Evolutionary conservation across 2,888 invertebrate genomes (phyloP), one percentile per base, ranked within the genome.

Genomic region (Hydriomena furcata): DNA sequence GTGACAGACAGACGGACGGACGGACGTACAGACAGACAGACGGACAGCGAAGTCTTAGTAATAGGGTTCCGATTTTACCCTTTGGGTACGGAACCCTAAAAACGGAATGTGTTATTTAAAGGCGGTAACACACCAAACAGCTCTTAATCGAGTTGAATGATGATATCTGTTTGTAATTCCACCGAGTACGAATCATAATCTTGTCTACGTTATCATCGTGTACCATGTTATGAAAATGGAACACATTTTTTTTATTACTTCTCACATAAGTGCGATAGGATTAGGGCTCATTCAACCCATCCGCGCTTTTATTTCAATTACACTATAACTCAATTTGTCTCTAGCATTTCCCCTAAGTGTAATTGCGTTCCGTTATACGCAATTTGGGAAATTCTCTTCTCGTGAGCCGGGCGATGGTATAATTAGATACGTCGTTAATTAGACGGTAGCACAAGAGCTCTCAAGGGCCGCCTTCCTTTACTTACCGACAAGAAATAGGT

Each of bases 341-440:
- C 71, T 71, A 76, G 76, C 76, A 73, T 79, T 76, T 73, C 69
- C 68, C 73, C 61, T 77, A 76, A 81, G 76, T 79, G 75, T 83
- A 82, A 83, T 83, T 80, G 76, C 81, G 74, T 80, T 80, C 74
- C 76, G 78, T 82, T 79, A 84, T 82, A 83, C 79, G 81, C 84
- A 84, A 84, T 84, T 84, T 80, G 71, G 83, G 75, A 82, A 84
- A 79, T 81, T 82, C 80, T 76, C 81, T 73, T 76, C 76, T 69
- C 71, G 58, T 67, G 66, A 71, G 73, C 76, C 67, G 68, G 64
- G 73, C 73, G 79, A 79, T 82, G 78, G 82, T 82, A 83, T 85
- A 84, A 86, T 86, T 84, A 86, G 86, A 85, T 84, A 85, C 78
- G 84, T 84, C 81, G 80, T 81, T 86, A 86, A 86, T 86, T 84